Conservation (phyloP, 2,888 invertebrate genomes). For the Hedya salicella region DNA sequence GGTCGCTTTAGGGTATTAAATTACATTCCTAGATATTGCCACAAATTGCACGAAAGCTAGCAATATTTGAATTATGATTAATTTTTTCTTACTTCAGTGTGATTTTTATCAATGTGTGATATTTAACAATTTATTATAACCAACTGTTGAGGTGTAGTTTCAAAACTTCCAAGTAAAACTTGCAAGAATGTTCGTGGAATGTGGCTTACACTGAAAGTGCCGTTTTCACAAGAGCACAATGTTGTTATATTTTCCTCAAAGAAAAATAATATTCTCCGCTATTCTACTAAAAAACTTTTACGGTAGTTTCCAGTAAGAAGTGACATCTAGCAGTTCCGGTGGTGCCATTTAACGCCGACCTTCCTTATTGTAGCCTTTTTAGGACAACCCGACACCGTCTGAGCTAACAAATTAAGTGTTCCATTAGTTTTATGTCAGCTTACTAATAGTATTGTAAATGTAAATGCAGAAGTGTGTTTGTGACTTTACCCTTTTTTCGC, state of each 20-base stretch:
- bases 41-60: no score
- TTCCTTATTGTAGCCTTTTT: constrained; percentile 12
- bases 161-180: no score
- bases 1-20: no score
- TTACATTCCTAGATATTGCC: no score
- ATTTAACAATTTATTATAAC: not conserved
- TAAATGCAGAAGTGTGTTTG: no score
- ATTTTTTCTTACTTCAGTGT: no score
- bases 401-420: constrained; percentile 13
- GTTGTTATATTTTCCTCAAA: no score
- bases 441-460: not conserved
- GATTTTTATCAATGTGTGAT: no score
- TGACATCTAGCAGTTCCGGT: constrained; percentile 19
- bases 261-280: no score
- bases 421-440: not conserved
- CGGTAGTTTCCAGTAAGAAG: not conserved
- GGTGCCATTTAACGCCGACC: constrained; percentile 7
- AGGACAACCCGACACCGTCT: constrained; percentile 23
- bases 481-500: no score
- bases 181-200: not conserved
- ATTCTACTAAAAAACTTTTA: not conserved
- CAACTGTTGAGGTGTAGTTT: not conserved
- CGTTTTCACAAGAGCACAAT: not conserved
- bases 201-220: not conserved
- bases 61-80: no score